Conservation (phyloP, 37 sponge, comb jelly and placozoan genomes). For the Agelas oroides region DNA sequence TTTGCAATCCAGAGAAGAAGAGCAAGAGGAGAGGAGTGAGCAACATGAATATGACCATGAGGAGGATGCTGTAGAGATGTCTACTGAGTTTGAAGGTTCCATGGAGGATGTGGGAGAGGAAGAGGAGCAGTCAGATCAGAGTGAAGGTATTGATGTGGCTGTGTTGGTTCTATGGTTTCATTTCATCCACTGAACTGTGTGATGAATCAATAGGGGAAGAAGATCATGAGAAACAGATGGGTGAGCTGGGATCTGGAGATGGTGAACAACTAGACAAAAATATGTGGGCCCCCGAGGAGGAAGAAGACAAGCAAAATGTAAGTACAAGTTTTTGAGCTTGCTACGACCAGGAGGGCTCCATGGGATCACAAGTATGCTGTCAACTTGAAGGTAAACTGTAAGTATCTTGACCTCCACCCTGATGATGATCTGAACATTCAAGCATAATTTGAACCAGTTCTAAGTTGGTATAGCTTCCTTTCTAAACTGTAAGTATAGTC, state of each 20-base stretch:
- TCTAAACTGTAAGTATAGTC: too few species aligned
- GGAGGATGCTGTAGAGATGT: slow-evolving; percentile 85
- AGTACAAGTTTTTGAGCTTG: too few species aligned
- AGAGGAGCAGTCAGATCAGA: slow-evolving; percentile 21
- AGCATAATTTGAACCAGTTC: too few species aligned
- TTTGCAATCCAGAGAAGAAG: not conserved
- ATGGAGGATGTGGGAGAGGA: slow-evolving; percentile 62
- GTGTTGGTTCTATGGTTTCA: too few species aligned
- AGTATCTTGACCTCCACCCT: too few species aligned
- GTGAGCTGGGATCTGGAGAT: slow-evolving; percentile 50
- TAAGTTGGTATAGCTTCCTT: too few species aligned
- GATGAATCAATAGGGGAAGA: not conserved
- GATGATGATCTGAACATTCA: too few species aligned
- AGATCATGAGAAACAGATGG: slow-evolving; percentile 62
- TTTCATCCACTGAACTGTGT: too few species aligned
- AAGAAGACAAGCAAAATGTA: slow-evolving; percentile 37
- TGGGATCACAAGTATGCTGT: too few species aligned
- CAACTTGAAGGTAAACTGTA: too few species aligned
- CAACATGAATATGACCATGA: slow-evolving; percentile 37
- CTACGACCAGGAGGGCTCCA: too few species aligned
- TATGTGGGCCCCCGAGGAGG: slow-evolving; percentile 84
- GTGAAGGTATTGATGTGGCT: slow-evolving; percentile 1
- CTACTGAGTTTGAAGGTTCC: slow-evolving; percentile 82
- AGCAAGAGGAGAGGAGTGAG: slow-evolving; percentile 20
- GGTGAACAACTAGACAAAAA: slow-evolving; percentile 71